These are phyloP conservation scores for Pipistrellus pipistrellus DNA, from an alignment of 2,797 vertebrate species.

Conservation along the genomic window DNA sequence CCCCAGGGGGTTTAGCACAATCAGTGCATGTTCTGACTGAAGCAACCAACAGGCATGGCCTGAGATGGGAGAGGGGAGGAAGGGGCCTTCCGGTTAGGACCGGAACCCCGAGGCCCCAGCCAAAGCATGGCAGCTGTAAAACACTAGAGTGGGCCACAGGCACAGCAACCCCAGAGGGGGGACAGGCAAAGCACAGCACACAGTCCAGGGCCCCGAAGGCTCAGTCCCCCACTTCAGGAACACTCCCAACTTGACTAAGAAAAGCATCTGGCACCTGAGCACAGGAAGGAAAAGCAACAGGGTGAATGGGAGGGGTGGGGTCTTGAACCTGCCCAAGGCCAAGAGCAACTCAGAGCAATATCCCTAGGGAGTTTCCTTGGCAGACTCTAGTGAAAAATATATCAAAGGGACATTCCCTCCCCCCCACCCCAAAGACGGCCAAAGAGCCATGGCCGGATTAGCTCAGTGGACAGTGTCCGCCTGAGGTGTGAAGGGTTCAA, in stretches of 20 bases:
- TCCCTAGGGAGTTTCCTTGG: not conserved
- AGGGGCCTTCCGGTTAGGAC: not conserved
- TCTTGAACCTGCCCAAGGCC: slow-evolving; percentile 9
- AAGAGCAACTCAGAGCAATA: slow-evolving; percentile 8
- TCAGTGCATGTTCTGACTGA: not conserved
- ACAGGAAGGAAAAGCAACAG: slow-evolving; percentile 38
- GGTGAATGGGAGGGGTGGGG: not conserved
- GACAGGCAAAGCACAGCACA: not conserved
- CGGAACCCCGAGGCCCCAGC: not conserved
- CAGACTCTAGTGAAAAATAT: not conserved
- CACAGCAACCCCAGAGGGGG: not conserved
- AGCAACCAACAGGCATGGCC: not conserved
- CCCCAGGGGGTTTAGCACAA: not conserved
- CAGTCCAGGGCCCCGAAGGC: not conserved
- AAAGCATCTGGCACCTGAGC: slow-evolving; percentile 48
- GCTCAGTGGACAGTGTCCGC: no score
- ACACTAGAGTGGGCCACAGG: not conserved
- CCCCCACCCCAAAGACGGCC: not conserved
- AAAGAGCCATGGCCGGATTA: not conserved
- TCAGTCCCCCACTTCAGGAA: not conserved
- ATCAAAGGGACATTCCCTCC: not conserved
- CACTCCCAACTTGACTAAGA: not conserved
- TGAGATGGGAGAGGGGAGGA: not conserved
- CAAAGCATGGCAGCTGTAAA: not conserved
- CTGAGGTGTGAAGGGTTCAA: no score